A percentile compares a stretch with the other conserved stretches of the same genome.
Conservation (phyloP, 30 jellyfish, hydroid and myxozoan species). For the Cassiopea xamachana region DNA sequence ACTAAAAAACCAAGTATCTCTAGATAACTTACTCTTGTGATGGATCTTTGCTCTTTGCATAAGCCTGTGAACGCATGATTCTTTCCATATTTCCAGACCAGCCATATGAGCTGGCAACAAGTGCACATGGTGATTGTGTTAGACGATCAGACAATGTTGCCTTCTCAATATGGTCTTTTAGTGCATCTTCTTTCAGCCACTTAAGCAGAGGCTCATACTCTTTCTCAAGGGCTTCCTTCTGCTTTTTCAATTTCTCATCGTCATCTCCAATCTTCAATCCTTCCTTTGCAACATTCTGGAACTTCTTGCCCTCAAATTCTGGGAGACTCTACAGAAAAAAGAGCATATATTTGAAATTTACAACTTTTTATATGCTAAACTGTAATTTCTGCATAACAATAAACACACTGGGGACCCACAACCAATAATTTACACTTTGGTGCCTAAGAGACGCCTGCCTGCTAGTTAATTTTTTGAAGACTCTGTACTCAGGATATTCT, state of each 20-base stretch:
- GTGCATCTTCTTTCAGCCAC: conserved; percentile 95
- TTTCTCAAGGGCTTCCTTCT: conserved; percentile 91
- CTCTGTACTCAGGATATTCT: too few relatives aligned
- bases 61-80: conserved; percentile 99
- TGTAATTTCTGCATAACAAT: too few relatives aligned
- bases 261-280: conserved; percentile 98
- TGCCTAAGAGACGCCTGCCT: too few relatives aligned
- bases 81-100: conserved; percentile 99
- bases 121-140: conserved; percentile 97
- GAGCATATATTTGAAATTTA: neutral
- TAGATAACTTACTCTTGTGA: conserved; percentile 84
- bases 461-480: too few relatives aligned
- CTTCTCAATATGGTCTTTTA: conserved; percentile 91
- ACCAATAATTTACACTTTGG: too few relatives aligned
- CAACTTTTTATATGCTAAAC: too few relatives aligned
- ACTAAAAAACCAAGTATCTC: neutral
- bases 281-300: conserved; percentile 99
- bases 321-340: conserved; percentile 81
- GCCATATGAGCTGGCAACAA: conserved; percentile 98
- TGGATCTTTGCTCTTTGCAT: conserved; percentile 99
- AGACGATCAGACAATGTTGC: conserved; percentile 96
- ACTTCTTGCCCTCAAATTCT: conserved; percentile 98
- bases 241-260: conserved; percentile 80
- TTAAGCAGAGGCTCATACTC: conserved; percentile 97
- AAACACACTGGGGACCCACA: too few relatives aligned